Conservation (phyloP, 2,113 vertebrate genomes). For the Cyrtonyx montezumae region DNA sequence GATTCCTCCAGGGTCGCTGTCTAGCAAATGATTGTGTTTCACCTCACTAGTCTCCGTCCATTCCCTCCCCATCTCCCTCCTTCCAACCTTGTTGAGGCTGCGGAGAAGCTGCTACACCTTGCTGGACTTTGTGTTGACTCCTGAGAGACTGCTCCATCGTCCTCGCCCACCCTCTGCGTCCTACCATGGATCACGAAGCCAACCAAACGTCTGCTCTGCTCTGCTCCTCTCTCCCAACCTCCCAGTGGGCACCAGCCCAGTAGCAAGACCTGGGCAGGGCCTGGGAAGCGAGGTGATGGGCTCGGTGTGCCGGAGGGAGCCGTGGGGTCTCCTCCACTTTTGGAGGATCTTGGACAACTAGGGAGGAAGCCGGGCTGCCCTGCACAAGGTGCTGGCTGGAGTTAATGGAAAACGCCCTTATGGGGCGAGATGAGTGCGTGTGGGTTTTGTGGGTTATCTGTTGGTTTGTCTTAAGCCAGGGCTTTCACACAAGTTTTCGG, state of each 20-base stretch:
- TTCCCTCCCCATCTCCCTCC: slow-evolving; percentile 3
- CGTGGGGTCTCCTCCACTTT: not conserved
- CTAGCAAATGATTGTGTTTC: slow-evolving; percentile 26
- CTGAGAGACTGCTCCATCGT: not conserved
- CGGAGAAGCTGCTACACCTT: slow-evolving; percentile 45
- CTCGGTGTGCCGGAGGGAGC: not conserved
- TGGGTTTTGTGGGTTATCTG: not conserved
- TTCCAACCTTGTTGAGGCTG: slow-evolving; percentile 21
- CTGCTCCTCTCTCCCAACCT: not conserved
- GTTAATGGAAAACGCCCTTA: rapidly evolving
- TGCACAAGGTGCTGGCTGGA: not conserved
- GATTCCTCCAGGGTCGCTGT: not conserved
- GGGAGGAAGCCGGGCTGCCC: not conserved
- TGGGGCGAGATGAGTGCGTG: not conserved
- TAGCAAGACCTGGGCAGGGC: not conserved
- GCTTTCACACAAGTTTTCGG: not conserved
- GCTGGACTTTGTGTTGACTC: not conserved
- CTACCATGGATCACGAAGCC: not conserved
- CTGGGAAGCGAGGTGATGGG: not conserved
- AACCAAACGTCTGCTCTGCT: slow-evolving; percentile 40
- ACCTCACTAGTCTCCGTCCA: slow-evolving; percentile 40
- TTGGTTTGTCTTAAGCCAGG: not conserved
- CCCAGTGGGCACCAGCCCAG: not conserved
- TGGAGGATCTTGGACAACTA: not conserved
- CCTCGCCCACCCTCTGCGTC: not conserved